phyloP scores from a whole-genome alignment of 1,140 invertebrate genomes.

The Potamilus streckersoni region DNA sequence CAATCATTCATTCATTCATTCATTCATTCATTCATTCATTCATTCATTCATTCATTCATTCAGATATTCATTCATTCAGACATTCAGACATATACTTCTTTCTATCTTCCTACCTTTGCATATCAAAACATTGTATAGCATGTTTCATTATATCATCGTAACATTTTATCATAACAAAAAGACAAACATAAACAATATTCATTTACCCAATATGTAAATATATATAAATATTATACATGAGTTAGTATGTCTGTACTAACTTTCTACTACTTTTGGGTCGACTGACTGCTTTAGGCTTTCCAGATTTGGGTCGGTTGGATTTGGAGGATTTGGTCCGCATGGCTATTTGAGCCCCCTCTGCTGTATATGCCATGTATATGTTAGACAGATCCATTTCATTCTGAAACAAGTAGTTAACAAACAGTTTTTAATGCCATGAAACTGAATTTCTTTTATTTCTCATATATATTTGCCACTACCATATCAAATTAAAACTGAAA shows the following conservation, averaged over 20 bases:
- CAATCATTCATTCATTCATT: not conserved
- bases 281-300: slow-evolving; percentile 59
- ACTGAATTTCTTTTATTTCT: not conserved
- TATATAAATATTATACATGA: too few relatives aligned
- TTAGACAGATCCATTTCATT: slow-evolving; percentile 66
- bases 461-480: not conserved
- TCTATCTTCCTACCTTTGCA: not conserved
- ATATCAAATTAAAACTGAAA: not conserved
- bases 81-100: not conserved
- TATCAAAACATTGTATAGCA: too few relatives aligned
- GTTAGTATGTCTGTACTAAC: slow-evolving; percentile 39
- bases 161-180: not conserved
- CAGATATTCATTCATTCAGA: not conserved
- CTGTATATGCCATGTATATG: slow-evolving; percentile 69
- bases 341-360: slow-evolving; percentile 60
- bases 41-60: not conserved
- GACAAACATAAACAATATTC: not conserved
- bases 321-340: slow-evolving; percentile 51
- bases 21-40: not conserved
- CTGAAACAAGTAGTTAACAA: slow-evolving; percentile 31
- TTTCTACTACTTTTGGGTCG: slow-evolving; percentile 67
- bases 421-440: not conserved
- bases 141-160: not conserved
- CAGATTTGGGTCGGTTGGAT: slow-evolving; percentile 53
- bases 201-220: too few relatives aligned